Conservation (phyloP, 2,888 invertebrate species). For the Nymphalis urticae region DNA sequence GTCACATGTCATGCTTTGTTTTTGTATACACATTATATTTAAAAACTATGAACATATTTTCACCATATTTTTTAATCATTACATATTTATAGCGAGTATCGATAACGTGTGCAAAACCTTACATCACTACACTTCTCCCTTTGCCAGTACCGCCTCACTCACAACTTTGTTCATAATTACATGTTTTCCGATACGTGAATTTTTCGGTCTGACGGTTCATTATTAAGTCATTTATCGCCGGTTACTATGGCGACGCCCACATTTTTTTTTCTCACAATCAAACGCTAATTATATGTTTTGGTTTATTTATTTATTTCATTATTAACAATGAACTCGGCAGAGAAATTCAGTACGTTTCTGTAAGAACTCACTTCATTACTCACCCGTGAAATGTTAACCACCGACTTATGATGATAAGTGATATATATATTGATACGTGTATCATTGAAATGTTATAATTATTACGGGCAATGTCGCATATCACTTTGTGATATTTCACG, state of each 20-base stretch:
- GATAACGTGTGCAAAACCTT: slow-evolving; percentile 15
- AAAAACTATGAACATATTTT: not conserved
- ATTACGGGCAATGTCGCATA: too few relatives aligned
- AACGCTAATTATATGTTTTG: slow-evolving; percentile 56
- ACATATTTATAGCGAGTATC: not conserved
- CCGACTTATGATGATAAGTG: too few relatives aligned
- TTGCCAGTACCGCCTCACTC: slow-evolving; percentile 41
- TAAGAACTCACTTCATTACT: too few relatives aligned
- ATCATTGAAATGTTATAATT: too few relatives aligned
- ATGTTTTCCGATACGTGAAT: slow-evolving; percentile 71
- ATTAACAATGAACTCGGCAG: slow-evolving; percentile 21
- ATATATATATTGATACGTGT: too few relatives aligned
- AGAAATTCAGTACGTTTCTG: not conserved
- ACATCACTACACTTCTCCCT: slow-evolving; percentile 44
- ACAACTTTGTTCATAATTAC: slow-evolving; percentile 67
- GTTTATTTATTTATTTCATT: slow-evolving; percentile 47
- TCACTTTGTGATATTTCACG: too few relatives aligned
- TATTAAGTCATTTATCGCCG: slow-evolving; percentile 70
- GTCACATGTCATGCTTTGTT: too few relatives aligned
- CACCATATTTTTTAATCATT: too few relatives aligned
- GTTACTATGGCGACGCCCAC: slow-evolving; percentile 71
- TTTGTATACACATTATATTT: too few relatives aligned
- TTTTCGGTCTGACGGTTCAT: slow-evolving; percentile 66
- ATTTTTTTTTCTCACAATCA: slow-evolving; percentile 56
- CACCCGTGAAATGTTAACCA: too few relatives aligned